Base-by-base conservation (phyloP, 2,113 vertebrate genomes). In the Triplophysa tibetana region DNA sequence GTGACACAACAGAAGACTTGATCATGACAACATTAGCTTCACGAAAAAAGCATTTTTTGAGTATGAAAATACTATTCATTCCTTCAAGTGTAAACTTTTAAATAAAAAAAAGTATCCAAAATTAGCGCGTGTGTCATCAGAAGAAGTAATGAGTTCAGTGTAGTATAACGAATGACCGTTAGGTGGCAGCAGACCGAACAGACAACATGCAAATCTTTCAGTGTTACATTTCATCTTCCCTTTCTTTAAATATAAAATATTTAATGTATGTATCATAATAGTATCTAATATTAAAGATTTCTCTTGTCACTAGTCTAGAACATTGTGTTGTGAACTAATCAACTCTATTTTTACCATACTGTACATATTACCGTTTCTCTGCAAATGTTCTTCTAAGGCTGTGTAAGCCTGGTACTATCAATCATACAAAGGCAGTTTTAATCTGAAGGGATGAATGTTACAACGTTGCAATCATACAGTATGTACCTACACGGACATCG, bases 171-270 rank as follows among this genome's bases (percentile, higher is more conserved):
- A 58, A 23, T 79, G 17, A 21, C 77, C 67, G 16, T 58, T 52
- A 70, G 43, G 60, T 79, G 66, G 50, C 38, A 48, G 13, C 60
- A 63, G 45, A 63, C 24, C 62, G 58, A 68, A 63, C 56, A 73
- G 70, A 43, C 19, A 12, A 41, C 8, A 2, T 45, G 17, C 3
- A 17, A 69, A 50, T 43, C 14, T 16, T 29, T 2, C 26, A 29
- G 1, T 17, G 45, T 52, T 29, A 52, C 0, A 70, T 70, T 56
- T 2, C 0, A 2, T 3, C 19, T 2, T 56, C 13, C 16, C 24
- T 70, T 7, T 17, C n/a, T 56, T 41, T 8, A 41, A 16, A 72
- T 3, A 29, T 29, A 29, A 29, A 2, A 29, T 24, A 48, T 3
- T 9, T 12, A 50, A 50, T 50, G 13, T 50, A 50, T 50, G 13